Base-by-base conservation (phyloP, 2,113 vertebrate genomes). In the Nothocercus nigrocapillus region DNA sequence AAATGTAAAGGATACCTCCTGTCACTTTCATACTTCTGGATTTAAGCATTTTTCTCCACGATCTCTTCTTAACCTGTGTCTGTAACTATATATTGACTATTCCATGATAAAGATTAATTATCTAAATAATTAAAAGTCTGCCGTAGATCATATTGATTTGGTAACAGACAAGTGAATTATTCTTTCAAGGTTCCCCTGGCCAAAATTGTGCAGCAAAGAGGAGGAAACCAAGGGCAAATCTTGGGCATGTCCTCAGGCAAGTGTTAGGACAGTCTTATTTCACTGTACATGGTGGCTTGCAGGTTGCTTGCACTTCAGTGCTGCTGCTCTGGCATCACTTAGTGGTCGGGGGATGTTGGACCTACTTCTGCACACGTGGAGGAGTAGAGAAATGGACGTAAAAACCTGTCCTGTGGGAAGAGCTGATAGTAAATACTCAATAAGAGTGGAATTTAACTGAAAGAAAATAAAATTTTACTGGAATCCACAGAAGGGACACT, bases 101-200 rank as follows among this genome's bases (percentile, higher is more conserved):
- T 82, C 72, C 1, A 2, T 45, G 51, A 17, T 44, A 63, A 61
- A n/a, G 49, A 49, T n/a, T 14, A 80, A 34, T 42, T 78, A 56
- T 72, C 78, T 76, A 3, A 63, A 3, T 91, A 75, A 91, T 95
- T 94, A 86, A 49, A 59, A 88, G 69, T 76, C 66, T n/a, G 70
- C 83, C 9, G 3, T 56, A 83, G 51, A 24, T 85, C 1, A 0
- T 45, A 90, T 85, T 12, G 91, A 94, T 75, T 56, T 9, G 69
- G 61, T 58, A 34, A 25, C 87, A 10, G 75, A 38, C 89, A 2
- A 76, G 8, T 6, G 45, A 85, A 85, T 42, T 45, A 17, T 28
- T 66, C 72, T 73, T 27, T 32, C 63, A 24, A 27, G 36, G 36
- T 67, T 70, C 40, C 82, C 32, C 56, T 40, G 51, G 28, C 61